Evolutionary conservation across 2,797 vertebrate genomes (phyloP).

Genomic region (Coranthus polyacanthus): DNA sequence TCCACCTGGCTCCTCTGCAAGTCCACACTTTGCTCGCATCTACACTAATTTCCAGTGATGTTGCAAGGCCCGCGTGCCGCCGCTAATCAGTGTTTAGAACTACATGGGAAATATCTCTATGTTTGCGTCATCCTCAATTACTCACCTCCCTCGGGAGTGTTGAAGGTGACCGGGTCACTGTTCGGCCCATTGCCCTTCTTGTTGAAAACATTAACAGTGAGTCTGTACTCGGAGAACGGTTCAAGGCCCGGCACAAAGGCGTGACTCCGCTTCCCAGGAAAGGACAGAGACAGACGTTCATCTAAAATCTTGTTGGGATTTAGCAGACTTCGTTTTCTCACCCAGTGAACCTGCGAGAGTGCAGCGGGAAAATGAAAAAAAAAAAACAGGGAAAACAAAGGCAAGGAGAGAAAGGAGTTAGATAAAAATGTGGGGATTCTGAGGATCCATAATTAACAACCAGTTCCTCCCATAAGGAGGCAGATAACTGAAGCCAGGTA

Average conservation of each 20-base stretch:
- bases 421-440: neutral
- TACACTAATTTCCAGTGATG: too few species aligned
- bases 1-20: too few species aligned
- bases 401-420: neutral
- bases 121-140: neutral
- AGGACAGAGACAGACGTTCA: conserved; percentile 85
- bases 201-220: conserved; percentile 92
- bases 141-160: conserved; percentile 95
- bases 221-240: conserved; percentile 92
- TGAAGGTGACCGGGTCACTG: conserved; percentile 88
- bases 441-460: conserved; percentile 11
- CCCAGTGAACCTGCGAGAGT: conserved; percentile 88
- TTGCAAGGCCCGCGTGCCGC: too few species aligned
- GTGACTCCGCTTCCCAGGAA: conserved; percentile 86
- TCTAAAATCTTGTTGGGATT: conserved; percentile 85
- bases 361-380: neutral
- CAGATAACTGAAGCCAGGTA: conserved; percentile 4
- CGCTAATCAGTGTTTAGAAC: neutral
- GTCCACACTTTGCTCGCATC: too few species aligned
- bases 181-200: conserved; percentile 92
- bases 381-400: neutral
- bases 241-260: conserved; percentile 90
- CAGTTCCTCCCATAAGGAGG: conserved; percentile 24
- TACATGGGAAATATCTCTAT: neutral
- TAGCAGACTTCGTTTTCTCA: conserved; percentile 87